Evolutionary conservation across 2,888 invertebrate genomes (phyloP), one percentile per base, ranked within the genome.

Genomic region (Dryobota labecula): DNA sequence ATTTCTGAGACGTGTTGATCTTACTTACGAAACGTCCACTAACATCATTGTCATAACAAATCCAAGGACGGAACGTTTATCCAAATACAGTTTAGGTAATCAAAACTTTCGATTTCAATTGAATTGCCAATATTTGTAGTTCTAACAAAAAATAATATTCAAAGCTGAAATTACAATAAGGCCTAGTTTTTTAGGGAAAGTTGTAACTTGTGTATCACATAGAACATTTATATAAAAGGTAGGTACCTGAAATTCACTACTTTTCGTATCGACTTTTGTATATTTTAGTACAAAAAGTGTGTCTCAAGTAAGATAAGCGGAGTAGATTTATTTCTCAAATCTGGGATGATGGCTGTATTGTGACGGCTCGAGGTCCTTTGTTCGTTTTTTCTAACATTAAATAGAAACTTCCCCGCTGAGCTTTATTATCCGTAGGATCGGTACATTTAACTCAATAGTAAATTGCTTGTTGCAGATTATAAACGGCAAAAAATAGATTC

Each of bases 361-460:
- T 83, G 70, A 65, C 70, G 57, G 61, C 36, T 53, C 67, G 54
- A 56, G 71, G 62, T 9, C 58, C 72, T 73, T 85, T 84, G 85
- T 85, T 74, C 70, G 56, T 71, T 83, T 83, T 83, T 82, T 71
- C 18, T 69, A 56, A 73, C 72, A 70, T 76, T 68, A 65, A 78
- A 76, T 77, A 83, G 70, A 67, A 80, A 61, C 74, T 62, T 73
- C 72, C 75, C 82, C 63, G 80, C 77, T 70, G 80, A 49, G 78
- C 67, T 58, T 54, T 77, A 70, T 68, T 69, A 69, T 69, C 54
- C 70, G 54, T 54, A 62, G 57, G 51, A 68, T 71, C 66, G 73
- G 76, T 73, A 80, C 73, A 78, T 84, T 78, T 76, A 75, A 80
- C 76, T 83, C 75, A 27, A 76, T 68, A 71, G 70, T 70, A 85